These are phyloP conservation scores for Lochmaea crataegi DNA, from an alignment of 2,888 invertebrate genomes.

Conservation along the genomic window DNA sequence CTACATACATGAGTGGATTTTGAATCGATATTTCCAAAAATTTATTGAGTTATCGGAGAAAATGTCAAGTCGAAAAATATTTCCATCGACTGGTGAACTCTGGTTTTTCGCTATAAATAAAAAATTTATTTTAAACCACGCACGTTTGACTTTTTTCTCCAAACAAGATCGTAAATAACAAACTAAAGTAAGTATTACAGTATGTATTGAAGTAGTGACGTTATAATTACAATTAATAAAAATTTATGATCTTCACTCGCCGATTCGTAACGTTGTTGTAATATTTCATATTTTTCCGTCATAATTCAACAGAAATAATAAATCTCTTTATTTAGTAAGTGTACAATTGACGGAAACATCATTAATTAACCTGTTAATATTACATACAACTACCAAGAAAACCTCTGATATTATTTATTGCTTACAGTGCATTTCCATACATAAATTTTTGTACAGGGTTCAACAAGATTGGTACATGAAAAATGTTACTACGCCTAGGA, in stretches of 20 bases:
- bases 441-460: too few species aligned
- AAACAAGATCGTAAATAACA: not conserved
- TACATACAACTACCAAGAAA: constrained; percentile 31
- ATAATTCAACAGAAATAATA: constrained; percentile 27
- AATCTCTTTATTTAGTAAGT: constrained; percentile 23
- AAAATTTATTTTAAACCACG: too few species aligned
- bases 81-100: too few species aligned
- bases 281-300: constrained; percentile 16
- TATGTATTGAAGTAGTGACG: not conserved
- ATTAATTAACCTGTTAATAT: constrained; percentile 35
- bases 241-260: constrained; percentile 1
- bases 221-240: not conserved
- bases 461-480: too few species aligned
- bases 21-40: too few species aligned
- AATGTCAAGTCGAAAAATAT: too few species aligned
- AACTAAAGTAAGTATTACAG: not conserved
- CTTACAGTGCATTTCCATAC: too few species aligned
- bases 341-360: constrained; percentile 39
- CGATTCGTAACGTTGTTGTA: constrained; percentile 1
- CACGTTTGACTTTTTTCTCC: not conserved
- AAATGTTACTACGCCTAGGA: too few species aligned
- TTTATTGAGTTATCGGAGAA: too few species aligned
- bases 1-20: too few species aligned
- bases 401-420: not conserved
- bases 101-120: too few species aligned